Evolutionary conservation across 2,113 vertebrate genomes (phyloP).

Genomic region (Alosa alosa): DNA sequence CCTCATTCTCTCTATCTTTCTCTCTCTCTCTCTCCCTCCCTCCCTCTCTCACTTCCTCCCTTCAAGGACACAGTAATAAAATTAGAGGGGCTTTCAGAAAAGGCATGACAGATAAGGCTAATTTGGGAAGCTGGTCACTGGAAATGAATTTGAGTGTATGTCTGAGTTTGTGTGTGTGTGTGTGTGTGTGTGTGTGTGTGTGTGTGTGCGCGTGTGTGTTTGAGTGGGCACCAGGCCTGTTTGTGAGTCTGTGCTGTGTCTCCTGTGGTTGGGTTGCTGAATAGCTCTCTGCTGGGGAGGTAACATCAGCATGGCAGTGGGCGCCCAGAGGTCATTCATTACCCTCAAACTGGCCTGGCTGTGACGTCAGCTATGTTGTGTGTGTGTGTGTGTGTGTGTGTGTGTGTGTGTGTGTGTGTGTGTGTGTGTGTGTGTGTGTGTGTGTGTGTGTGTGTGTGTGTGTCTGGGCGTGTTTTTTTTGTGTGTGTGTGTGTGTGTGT

Average conservation of each 20-base stretch:
- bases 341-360: background rate
- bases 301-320: background rate
- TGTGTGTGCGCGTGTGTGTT: conserved; percentile 25
- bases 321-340: background rate
- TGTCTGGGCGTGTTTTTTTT: too few species aligned
- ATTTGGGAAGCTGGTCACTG: conserved; percentile 43
- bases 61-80: conserved; percentile 50
- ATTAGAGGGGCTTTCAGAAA: conserved; percentile 55
- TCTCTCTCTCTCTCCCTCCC: background rate
- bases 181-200: background rate
- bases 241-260: background rate
- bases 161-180: background rate
- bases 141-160: background rate
- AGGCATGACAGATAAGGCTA: conserved; percentile 45
- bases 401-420: too few species aligned
- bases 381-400: background rate
- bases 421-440: too few species aligned
- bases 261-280: background rate
- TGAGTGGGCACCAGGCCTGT: conserved; percentile 6
- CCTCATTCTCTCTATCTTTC: background rate
- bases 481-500: background rate
- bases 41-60: background rate
- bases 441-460: background rate
- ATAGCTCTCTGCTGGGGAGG: background rate
- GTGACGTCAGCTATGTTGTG: background rate